Conservation (phyloP, 2,797 vertebrate species). For the Dryobates pubescens region DNA sequence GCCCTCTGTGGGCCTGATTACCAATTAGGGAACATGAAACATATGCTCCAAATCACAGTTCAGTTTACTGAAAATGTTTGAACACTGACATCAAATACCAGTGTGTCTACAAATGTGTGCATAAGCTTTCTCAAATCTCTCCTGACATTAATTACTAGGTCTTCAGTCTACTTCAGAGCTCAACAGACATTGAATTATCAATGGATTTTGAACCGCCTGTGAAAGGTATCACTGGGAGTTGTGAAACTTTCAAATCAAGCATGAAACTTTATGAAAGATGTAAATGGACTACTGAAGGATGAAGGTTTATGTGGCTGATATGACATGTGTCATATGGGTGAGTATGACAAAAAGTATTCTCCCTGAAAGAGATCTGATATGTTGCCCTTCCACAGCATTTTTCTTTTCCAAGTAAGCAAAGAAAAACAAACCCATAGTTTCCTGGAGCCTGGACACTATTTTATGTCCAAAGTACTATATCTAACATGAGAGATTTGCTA, state of each 20-base stretch:
- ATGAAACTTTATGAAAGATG: neutral
- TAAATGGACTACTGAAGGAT: neutral
- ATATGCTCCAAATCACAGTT: slow-evolving; percentile 72
- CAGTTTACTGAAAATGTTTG: slow-evolving; percentile 68
- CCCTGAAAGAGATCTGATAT: neutral
- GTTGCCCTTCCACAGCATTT: neutral
- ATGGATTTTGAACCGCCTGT: slow-evolving; percentile 59
- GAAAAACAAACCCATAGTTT: neutral
- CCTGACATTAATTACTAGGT: slow-evolving; percentile 61
- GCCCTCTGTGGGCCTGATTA: slow-evolving; percentile 41
- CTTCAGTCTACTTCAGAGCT: slow-evolving; percentile 58
- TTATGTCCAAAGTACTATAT: neutral
- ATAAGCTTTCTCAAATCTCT: slow-evolving; percentile 59
- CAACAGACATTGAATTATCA: slow-evolving; percentile 64
- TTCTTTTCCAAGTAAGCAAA: neutral
- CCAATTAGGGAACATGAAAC: slow-evolving; percentile 54
- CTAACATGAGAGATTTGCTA: neutral
- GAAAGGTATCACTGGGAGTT: neutral
- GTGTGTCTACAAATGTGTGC: slow-evolving; percentile 65
- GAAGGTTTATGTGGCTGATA: neutral
- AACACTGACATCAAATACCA: slow-evolving; percentile 69
- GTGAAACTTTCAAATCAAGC: slow-evolving; percentile 1
- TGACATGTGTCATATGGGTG: neutral
- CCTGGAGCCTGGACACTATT: neutral
- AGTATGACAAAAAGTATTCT: neutral